Evolutionary conservation across 2,888 invertebrate species (phyloP), one percentile per base, ranked within the genome.

Genomic region (Metacarcinus magister): DNA sequence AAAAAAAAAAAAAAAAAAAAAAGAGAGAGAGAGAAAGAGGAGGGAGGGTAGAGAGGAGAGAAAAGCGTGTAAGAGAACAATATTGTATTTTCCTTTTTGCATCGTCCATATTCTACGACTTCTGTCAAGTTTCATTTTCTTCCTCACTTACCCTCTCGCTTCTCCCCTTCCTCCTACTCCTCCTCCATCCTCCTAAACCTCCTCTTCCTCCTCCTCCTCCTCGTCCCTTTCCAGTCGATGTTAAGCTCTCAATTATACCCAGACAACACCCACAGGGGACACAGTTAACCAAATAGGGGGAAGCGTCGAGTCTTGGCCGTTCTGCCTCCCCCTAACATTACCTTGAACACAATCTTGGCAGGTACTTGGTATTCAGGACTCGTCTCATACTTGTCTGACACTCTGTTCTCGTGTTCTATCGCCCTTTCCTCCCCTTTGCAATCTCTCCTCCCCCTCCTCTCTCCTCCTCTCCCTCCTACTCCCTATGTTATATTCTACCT

Each of bases 11-110:
- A 19, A 60, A 19, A 60, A 19, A 60, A 19, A 43, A 16, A 89
- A 28, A 89, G 89, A 89, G 89, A 89, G 89, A 89, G 89, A 89
- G 89, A 89, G 89, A 89, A 39, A 89, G 89, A 89, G 89, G 32
- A 23, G 32, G 89, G 32, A 39, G 32, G 44, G 32, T 32, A 89
- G 89, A 44, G 44, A 44, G 19, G 28, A 39, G 39, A 39, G 28
- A 39, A 32, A 19, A 32, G 8, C 89, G 28, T n/a, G 8, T 89
- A 43, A 43, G 23, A 46, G 90, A 43, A 19, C 46, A 5, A 90
- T n/a, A 91, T 91, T 44, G 0, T 91, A 0, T 82, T 82, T 4
- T 32, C 13, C 32, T 13, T 82, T 32, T 82, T 1, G 16, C 67
- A 67, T 67, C 67, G n/a, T 67, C n/a, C 67, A 67, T 16, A 16